Evolutionary conservation across 2,797 vertebrate species (phyloP).

Genomic region (Gastrophryne carolinensis): DNA sequence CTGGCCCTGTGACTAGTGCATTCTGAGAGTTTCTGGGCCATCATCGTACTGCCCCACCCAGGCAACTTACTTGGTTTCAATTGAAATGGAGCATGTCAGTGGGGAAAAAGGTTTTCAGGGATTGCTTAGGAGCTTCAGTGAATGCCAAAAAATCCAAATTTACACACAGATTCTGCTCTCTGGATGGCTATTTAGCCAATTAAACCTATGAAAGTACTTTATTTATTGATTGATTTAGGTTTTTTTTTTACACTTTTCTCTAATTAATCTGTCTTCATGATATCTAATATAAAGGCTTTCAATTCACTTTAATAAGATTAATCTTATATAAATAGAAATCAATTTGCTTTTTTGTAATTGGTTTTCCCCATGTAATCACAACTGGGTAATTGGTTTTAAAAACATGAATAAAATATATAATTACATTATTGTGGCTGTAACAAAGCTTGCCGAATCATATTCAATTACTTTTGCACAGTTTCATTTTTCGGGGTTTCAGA

Average conservation of each 20-base stretch:
- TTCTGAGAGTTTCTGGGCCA: constrained; percentile 8
- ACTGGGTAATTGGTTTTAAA: not conserved
- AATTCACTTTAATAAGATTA: not conserved
- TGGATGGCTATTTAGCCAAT: too few species aligned
- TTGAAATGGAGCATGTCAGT: constrained; percentile 24
- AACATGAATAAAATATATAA: not conserved
- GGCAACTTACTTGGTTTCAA: constrained; percentile 14
- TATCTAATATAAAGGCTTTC: not conserved
- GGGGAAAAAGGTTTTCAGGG: constrained; percentile 11
- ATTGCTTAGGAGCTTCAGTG: not conserved
- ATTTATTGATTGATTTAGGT: too few species aligned
- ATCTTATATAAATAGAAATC: not conserved
- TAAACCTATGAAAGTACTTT: too few species aligned
- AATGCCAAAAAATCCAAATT: not conserved
- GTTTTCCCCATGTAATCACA: not conserved
- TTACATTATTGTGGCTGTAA: too few species aligned
- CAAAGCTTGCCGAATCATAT: not conserved
- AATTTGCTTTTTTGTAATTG: not conserved
- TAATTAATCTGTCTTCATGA: not conserved
- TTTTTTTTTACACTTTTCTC: too few species aligned
- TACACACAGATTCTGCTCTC: too few species aligned
- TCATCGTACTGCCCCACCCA: not conserved
- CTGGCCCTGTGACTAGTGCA: not conserved
- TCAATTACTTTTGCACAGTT: not conserved
- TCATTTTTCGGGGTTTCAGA: not conserved